phyloP scores from a whole-genome alignment of 2,797 vertebrate species.

The Anomalospiza imberbis region DNA sequence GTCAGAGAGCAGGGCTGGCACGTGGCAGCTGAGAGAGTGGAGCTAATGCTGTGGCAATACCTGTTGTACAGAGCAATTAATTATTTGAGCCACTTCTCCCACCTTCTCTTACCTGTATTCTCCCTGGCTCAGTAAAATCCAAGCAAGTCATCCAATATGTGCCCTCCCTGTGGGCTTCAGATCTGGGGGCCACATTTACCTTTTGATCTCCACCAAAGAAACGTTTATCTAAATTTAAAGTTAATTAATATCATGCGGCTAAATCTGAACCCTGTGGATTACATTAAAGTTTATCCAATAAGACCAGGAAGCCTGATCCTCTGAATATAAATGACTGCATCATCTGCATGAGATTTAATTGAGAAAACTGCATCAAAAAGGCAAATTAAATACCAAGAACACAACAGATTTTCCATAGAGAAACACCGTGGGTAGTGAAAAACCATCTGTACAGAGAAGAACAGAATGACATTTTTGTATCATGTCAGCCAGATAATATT shows the following conservation, averaged over 20 bases:
- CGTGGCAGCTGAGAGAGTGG: neutral
- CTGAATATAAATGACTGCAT: constrained; percentile 59
- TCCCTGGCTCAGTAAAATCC: neutral
- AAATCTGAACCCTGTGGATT: constrained; percentile 51
- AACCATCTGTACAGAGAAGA: constrained; percentile 59
- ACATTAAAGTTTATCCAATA: constrained; percentile 61
- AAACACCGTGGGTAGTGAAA: constrained; percentile 63
- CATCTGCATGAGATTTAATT: constrained; percentile 56
- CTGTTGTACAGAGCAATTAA: neutral
- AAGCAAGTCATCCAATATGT: neutral
- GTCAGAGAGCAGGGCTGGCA: neutral
- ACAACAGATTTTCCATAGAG: constrained; percentile 56
- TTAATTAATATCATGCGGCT: constrained; percentile 52
- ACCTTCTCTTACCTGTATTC: neutral
- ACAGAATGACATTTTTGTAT: constrained; percentile 39
- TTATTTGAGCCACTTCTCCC: neutral
- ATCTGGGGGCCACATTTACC: constrained; percentile 2
- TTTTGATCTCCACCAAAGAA: constrained; percentile 32
- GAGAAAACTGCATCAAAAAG: constrained; percentile 58
- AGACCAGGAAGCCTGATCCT: constrained; percentile 34
- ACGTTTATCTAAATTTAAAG: constrained; percentile 58
- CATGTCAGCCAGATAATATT: constrained; percentile 45
- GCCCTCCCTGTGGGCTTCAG: neutral
- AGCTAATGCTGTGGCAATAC: neutral
- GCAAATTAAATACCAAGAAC: constrained; percentile 64